phyloP scores from a whole-genome alignment of 2,113 vertebrate genomes.

The Syngnathus scovelli region DNA sequence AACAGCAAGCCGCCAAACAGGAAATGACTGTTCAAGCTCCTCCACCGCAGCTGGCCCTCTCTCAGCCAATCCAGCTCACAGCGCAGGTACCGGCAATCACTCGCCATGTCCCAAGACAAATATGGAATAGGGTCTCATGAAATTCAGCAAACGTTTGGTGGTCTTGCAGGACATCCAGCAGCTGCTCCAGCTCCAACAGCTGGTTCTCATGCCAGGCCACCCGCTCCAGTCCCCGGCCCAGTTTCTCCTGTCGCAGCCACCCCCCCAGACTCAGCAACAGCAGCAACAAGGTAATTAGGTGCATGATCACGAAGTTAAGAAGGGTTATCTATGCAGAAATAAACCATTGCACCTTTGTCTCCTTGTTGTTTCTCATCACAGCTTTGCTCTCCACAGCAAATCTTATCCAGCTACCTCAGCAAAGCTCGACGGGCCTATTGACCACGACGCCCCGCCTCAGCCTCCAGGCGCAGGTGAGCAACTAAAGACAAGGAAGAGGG shows the following conservation, averaged over 20 bases:
- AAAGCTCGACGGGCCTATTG: slow-evolving; percentile 80
- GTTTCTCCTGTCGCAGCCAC: slow-evolving; percentile 82
- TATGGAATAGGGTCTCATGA: not conserved
- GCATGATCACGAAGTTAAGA: too few relatives aligned
- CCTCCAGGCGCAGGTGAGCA: slow-evolving; percentile 79
- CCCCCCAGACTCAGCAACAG: slow-evolving; percentile 76
- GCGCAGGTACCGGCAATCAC: slow-evolving; percentile 74
- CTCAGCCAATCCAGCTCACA: slow-evolving; percentile 89
- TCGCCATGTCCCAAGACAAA: not conserved
- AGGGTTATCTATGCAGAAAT: not conserved
- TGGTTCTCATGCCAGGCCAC: slow-evolving; percentile 84
- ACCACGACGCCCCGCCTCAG: slow-evolving; percentile 78
- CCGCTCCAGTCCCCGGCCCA: slow-evolving; percentile 83
- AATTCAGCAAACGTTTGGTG: not conserved
- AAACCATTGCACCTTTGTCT: too few relatives aligned
- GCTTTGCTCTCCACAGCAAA: slow-evolving; percentile 84
- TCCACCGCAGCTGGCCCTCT: slow-evolving; percentile 77
- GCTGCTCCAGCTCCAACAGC: slow-evolving; percentile 84
- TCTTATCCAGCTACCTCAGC: slow-evolving; percentile 93
- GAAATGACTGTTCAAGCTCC: slow-evolving; percentile 66
- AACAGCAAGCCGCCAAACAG: slow-evolving; percentile 52
- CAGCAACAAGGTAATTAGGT: slow-evolving; percentile 63
- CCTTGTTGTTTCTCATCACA: slow-evolving; percentile 29
- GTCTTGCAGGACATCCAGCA: slow-evolving; percentile 82
- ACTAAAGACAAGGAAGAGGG: not conserved